These are phyloP conservation scores for Tribolium castaneum DNA, from an alignment of 1,140 invertebrate genomes.

Conservation along the genomic window DNA sequence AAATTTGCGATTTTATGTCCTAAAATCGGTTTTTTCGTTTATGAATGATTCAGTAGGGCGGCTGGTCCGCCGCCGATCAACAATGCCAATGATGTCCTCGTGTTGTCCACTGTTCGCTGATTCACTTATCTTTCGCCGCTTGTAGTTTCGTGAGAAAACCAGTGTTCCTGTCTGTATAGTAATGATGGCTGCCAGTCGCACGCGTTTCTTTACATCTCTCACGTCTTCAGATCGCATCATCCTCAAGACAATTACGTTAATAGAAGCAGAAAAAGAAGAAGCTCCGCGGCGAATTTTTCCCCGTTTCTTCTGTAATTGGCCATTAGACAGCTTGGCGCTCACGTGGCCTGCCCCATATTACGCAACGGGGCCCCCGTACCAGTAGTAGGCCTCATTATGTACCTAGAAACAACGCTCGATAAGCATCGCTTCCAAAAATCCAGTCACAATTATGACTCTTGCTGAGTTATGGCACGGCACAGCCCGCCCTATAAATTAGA, in stretches of 20 bases:
- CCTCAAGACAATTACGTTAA: background rate
- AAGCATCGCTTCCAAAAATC: slow-evolving; percentile 53
- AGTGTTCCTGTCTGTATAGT: slow-evolving; percentile 54
- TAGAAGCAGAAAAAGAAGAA: background rate
- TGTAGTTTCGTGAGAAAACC: slow-evolving; percentile 56
- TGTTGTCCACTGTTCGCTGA: slow-evolving; percentile 32
- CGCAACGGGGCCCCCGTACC: slow-evolving; percentile 4
- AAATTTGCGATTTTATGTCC: background rate
- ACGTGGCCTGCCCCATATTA: background rate
- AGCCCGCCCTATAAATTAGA: slow-evolving; percentile 55
- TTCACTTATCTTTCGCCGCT: slow-evolving; percentile 47
- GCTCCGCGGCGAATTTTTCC: background rate
- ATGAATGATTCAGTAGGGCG: slow-evolving; percentile 38
- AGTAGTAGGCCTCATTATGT: slow-evolving; percentile 46
- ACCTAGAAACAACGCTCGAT: slow-evolving; percentile 51
- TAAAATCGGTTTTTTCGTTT: background rate
- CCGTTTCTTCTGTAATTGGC: background rate
- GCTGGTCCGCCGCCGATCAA: slow-evolving; percentile 6
- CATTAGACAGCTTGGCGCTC: slow-evolving; percentile 1
- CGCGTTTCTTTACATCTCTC: slow-evolving; percentile 48
- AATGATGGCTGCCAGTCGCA: slow-evolving; percentile 51
- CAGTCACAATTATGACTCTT: slow-evolving; percentile 56
- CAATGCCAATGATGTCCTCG: slow-evolving; percentile 23
- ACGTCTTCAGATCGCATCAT: slow-evolving; percentile 18
- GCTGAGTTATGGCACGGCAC: slow-evolving; percentile 50